A percentile compares a stretch with the other conserved stretches of the same genome.
These are phyloP conservation scores for Platysternon megacephalum DNA, from an alignment of 2,113 vertebrate genomes.

Conservation along the genomic window DNA sequence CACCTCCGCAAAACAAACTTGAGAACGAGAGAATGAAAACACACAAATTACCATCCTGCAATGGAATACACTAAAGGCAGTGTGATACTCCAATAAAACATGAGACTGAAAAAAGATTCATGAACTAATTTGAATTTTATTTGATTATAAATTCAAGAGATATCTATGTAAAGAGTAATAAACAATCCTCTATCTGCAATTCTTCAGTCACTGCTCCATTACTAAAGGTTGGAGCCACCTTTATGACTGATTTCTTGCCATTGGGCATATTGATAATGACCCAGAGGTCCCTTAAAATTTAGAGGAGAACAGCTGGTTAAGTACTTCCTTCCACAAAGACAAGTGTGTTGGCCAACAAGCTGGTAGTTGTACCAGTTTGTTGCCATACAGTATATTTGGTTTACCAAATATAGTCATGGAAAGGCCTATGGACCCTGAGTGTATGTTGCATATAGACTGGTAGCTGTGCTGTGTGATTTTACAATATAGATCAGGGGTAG, in stretches of 20 bases:
- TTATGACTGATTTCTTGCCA: neutral
- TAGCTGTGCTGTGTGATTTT: neutral
- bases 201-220: neutral
- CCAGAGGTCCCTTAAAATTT: neutral
- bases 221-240: neutral
- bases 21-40: neutral
- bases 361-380: rapidly evolving
- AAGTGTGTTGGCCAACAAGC: neutral
- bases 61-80: neutral
- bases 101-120: neutral
- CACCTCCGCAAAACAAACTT: neutral
- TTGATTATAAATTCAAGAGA: neutral
- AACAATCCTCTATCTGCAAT: neutral
- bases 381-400: neutral
- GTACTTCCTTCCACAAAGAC: neutral
- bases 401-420: neutral
- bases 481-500: too few species aligned
- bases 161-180: neutral
- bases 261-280: neutral
- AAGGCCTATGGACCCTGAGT: neutral
- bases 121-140: neutral
- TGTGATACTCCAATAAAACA: neutral
- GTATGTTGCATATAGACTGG: neutral
- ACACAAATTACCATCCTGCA: neutral
- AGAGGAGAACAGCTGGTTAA: neutral